These are phyloP conservation scores for Ciona savignyi DNA, from an alignment of 23 tunicate species.

Conservation along the genomic window DNA sequence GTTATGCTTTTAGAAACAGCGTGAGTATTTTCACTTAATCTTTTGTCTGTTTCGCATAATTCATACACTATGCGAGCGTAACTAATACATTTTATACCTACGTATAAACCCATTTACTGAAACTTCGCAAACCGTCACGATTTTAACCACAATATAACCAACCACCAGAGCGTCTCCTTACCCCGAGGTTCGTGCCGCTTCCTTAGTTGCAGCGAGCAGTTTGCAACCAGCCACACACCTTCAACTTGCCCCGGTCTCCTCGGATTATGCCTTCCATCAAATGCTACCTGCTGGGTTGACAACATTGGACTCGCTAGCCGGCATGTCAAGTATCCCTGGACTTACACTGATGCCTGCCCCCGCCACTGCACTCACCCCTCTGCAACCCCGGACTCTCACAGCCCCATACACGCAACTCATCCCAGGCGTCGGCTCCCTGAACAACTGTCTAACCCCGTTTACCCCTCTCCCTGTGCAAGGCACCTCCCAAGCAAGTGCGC, in stretches of 20 bases:
- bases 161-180: conserved; percentile 59
- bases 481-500: conserved; percentile 6
- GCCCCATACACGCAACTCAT: background rate
- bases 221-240: conserved; percentile 18
- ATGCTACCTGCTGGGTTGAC: conserved; percentile 31
- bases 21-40: background rate
- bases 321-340: background rate
- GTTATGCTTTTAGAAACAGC: background rate
- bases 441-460: background rate
- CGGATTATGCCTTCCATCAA: conserved; percentile 29
- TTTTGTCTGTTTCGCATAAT: background rate
- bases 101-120: background rate
- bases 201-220: conserved; percentile 53
- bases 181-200: conserved; percentile 67
- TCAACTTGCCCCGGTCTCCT: conserved; percentile 40
- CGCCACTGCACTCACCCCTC: background rate
- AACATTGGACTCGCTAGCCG: conserved; percentile 17
- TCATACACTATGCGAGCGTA: background rate
- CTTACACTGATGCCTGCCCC: background rate
- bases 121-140: background rate
- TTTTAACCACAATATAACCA: background rate
- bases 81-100: background rate
- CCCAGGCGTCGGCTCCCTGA: background rate
- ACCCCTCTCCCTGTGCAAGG: background rate
- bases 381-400: background rate